Percentiles rank a stretch among this genome's conserved stretches.
phyloP scores from a whole-genome alignment of 2,888 invertebrate genomes.

The Tipula lateralis region DNA sequence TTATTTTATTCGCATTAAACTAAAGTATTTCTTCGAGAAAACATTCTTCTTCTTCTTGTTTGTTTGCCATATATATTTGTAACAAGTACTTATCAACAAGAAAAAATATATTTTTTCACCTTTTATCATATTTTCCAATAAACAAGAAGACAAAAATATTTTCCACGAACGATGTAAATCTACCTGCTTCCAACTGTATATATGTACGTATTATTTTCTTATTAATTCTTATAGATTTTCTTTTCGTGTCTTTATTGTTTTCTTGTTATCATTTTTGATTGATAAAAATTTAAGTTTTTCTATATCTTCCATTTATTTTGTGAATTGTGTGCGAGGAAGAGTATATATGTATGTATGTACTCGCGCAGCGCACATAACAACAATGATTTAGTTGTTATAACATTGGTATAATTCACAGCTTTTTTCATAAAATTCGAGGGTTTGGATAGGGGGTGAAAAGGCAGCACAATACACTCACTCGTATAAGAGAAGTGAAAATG shows the following conservation, averaged over 20 bases:
- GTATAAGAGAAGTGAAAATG: neutral
- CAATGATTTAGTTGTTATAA: neutral
- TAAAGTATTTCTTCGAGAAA: neutral
- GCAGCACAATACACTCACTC: no score
- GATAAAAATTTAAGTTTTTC: neutral
- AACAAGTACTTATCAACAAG: neutral
- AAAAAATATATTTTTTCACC: neutral
- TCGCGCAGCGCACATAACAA: neutral
- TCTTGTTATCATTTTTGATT: neutral
- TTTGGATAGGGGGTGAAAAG: no score
- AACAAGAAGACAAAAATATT: neutral
- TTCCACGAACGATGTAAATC: neutral
- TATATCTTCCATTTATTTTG: neutral
- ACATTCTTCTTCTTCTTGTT: neutral
- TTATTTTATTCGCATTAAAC: neutral
- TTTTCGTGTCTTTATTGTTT: neutral
- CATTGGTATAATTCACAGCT: no score
- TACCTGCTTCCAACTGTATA: neutral
- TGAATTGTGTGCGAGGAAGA: neutral
- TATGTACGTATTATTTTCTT: neutral
- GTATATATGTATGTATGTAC: neutral
- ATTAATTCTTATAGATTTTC: neutral
- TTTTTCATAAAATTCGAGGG: no score
- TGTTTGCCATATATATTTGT: neutral
- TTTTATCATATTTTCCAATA: neutral